phyloP scores from a whole-genome alignment of 2,113 vertebrate genomes.

The Prinia subflava region DNA sequence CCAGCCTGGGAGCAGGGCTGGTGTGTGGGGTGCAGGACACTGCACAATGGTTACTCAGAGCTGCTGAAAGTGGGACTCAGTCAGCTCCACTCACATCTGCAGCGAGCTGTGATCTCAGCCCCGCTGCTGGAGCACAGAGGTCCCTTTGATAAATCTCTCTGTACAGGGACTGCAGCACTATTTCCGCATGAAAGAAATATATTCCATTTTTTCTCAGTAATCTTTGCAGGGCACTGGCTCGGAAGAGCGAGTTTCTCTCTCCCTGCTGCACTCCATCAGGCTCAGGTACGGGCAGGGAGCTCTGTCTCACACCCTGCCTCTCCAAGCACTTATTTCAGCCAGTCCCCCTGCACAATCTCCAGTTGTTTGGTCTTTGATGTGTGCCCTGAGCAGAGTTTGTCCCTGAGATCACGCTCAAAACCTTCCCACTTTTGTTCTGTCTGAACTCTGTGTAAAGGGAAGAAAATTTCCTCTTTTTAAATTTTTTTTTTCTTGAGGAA shows the following conservation, averaged over 20 bases:
- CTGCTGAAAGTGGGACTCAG: background rate
- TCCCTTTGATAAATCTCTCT: conserved; percentile 27
- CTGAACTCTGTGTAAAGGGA: background rate
- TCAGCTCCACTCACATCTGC: background rate
- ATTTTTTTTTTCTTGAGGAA: background rate
- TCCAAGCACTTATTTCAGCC: background rate
- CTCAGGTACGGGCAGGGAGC: background rate
- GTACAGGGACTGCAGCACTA: background rate
- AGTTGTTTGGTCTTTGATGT: background rate
- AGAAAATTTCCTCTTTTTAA: background rate
- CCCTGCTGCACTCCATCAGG: background rate
- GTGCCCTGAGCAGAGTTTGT: background rate
- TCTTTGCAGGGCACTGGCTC: background rate
- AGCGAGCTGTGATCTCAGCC: conserved; percentile 28
- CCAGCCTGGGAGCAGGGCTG: background rate
- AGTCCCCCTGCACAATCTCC: background rate
- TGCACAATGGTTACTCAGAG: background rate
- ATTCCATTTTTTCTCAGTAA: background rate
- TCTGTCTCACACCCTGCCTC: background rate
- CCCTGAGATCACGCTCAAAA: background rate
- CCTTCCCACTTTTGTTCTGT: background rate
- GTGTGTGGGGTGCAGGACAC: background rate
- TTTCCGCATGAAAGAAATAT: background rate
- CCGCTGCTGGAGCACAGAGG: conserved; percentile 15
- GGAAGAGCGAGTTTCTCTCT: background rate